A percentile compares a stretch with the other conserved stretches of the same genome.
These are phyloP conservation scores for Gastracanthus pulcherrimus DNA, from an alignment of 2,888 invertebrate genomes.

Conservation along the genomic window DNA sequence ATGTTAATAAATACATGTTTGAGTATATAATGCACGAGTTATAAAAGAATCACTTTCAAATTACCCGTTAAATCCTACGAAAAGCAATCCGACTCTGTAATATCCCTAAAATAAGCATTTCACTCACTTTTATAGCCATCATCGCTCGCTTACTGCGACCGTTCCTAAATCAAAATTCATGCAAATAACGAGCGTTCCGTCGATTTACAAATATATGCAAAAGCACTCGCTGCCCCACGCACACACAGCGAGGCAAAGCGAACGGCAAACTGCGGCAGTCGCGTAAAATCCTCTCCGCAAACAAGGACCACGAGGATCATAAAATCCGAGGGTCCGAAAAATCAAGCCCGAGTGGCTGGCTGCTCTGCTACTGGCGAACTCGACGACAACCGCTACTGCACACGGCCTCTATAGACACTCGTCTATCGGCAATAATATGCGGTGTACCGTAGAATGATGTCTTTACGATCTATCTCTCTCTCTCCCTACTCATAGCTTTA, in stretches of 20 bases:
- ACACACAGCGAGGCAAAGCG: neutral
- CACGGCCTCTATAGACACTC: conserved; percentile 35
- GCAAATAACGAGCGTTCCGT: neutral
- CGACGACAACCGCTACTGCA: conserved; percentile 46
- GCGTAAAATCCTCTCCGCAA: conserved; percentile 24
- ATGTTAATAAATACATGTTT: too few relatives aligned
- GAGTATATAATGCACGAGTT: too few relatives aligned
- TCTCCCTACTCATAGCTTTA: too few relatives aligned
- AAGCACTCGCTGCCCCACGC: too few relatives aligned
- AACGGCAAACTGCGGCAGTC: neutral
- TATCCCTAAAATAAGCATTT: conserved; percentile 13
- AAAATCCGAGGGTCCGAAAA: conserved; percentile 55
- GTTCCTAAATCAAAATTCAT: conserved; percentile 18
- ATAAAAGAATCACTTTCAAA: neutral
- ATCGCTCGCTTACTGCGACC: neutral
- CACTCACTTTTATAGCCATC: conserved; percentile 36
- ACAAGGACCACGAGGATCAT: conserved; percentile 41
- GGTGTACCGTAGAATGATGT: conserved; percentile 72
- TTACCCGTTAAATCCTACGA: conserved; percentile 13
- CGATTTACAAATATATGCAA: too few relatives aligned
- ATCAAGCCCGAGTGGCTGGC: neutral
- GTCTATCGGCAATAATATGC: conserved; percentile 71
- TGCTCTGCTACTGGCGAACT: neutral
- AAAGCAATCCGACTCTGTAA: neutral
- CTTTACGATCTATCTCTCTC: conserved; percentile 65